phyloP scores from a whole-genome alignment of 1,140 invertebrate genomes.

The Drosophila arawakana region DNA sequence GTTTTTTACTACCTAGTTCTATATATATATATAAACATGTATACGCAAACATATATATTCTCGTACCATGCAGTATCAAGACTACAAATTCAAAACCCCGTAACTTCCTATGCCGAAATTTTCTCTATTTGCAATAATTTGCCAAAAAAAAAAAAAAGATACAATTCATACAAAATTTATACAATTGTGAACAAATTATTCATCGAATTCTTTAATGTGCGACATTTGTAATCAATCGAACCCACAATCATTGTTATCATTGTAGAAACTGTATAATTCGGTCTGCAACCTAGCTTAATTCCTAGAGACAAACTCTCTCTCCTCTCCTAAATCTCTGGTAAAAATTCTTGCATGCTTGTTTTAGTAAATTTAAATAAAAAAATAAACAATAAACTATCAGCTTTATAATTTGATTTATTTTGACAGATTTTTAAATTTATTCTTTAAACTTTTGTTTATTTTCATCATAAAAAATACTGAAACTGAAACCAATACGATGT shows the following conservation, averaged over 20 bases:
- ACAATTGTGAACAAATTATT: constrained; percentile 33
- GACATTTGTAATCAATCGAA: neutral
- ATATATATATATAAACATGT: constrained; percentile 40
- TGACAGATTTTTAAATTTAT: constrained; percentile 24
- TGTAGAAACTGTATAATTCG: constrained; percentile 24
- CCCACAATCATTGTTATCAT: neutral
- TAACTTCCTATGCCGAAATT: constrained; percentile 46
- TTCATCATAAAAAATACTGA: constrained; percentile 40
- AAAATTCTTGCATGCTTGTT: constrained; percentile 64
- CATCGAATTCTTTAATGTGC: too few species aligned
- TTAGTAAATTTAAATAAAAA: constrained; percentile 4
- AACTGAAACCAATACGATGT: constrained; percentile 56
- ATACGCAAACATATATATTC: constrained; percentile 31
- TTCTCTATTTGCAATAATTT: constrained; percentile 27
- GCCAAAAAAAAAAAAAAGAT: neutral
- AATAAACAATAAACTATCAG: constrained; percentile 1
- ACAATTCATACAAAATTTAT: constrained; percentile 36
- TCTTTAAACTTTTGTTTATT: constrained; percentile 33
- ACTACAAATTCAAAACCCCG: constrained; percentile 11
- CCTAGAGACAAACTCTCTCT: constrained; percentile 26
- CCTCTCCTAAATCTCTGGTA: constrained; percentile 17
- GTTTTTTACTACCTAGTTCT: constrained; percentile 63
- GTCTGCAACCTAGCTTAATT: constrained; percentile 47
- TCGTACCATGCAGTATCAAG: constrained; percentile 41
- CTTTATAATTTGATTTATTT: constrained; percentile 33